Evolutionary conservation across 2,888 invertebrate genomes (phyloP).

Genomic region (Halictus quadricinctus): DNA sequence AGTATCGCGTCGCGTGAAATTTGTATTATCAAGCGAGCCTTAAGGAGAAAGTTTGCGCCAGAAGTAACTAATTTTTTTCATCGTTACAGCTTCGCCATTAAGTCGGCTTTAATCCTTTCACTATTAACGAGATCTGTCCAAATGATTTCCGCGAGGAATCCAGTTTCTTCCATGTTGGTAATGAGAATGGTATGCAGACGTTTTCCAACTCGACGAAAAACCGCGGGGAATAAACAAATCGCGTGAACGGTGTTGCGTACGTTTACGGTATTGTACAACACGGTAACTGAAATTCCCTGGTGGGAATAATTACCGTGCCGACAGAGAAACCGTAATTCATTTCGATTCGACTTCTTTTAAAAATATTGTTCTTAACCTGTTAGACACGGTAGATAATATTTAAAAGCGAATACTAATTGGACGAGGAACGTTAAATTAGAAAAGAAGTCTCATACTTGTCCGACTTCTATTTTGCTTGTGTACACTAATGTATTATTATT

Average conservation of each 20-base stretch:
- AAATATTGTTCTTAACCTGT: neutral
- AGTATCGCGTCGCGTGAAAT: neutral
- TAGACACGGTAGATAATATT: neutral
- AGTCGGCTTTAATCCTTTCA: conserved; percentile 51
- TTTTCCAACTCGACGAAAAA: conserved; percentile 25
- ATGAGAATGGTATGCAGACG: neutral
- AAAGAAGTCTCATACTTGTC: neutral
- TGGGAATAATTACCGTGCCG: neutral
- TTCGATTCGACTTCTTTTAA: neutral
- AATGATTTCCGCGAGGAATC: conserved; percentile 3
- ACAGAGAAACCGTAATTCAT: neutral
- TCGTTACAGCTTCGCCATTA: conserved; percentile 20
- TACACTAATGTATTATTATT: too few relatives aligned
- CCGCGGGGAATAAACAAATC: conserved; percentile 1
- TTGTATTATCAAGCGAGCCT: conserved; percentile 16
- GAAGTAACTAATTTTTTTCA: conserved; percentile 12
- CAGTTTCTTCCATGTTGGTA: neutral
- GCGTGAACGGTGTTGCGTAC: neutral
- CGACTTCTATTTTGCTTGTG: too few relatives aligned
- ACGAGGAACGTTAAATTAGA: neutral
- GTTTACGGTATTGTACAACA: neutral
- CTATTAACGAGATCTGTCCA: conserved; percentile 35
- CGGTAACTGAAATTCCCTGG: neutral
- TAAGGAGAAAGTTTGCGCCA: conserved; percentile 43
- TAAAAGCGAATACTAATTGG: neutral